Evolutionary conservation across 2,888 invertebrate species (phyloP).

Genomic region (Coenonympha glycerion): DNA sequence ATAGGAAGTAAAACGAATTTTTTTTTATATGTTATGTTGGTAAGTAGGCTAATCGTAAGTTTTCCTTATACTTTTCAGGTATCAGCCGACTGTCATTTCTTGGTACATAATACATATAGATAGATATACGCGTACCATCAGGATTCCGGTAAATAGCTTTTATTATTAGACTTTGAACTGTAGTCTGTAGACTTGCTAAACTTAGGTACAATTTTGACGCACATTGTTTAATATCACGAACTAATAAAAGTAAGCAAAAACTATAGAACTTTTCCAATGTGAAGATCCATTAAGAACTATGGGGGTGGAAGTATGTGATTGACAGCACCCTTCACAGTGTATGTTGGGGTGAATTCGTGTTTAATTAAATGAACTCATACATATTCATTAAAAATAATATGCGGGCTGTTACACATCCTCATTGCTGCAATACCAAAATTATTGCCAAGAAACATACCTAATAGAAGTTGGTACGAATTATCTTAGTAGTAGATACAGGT

Average conservation of each 20-base stretch:
- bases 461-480: no score
- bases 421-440: background rate
- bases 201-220: background rate
- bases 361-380: constrained; percentile 15
- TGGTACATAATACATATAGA: no score
- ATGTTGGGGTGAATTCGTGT: constrained; percentile 5
- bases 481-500: no score
- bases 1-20: background rate
- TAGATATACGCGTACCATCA: no score
- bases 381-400: constrained; percentile 11
- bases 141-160: no score
- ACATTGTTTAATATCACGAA: constrained; percentile 13
- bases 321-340: constrained; percentile 20
- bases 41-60: no score
- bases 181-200: background rate
- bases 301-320: constrained; percentile 21
- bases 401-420: background rate
- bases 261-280: constrained; percentile 8
- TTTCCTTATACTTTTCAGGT: no score
- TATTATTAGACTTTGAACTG: no score
- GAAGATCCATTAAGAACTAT: constrained; percentile 16
- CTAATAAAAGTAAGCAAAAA: constrained; percentile 13
- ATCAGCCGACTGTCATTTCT: no score
- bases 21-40: no score
- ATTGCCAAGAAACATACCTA: no score